phyloP scores from a whole-genome alignment of 2,797 vertebrate genomes.

The Fundulus diaphanus region DNA sequence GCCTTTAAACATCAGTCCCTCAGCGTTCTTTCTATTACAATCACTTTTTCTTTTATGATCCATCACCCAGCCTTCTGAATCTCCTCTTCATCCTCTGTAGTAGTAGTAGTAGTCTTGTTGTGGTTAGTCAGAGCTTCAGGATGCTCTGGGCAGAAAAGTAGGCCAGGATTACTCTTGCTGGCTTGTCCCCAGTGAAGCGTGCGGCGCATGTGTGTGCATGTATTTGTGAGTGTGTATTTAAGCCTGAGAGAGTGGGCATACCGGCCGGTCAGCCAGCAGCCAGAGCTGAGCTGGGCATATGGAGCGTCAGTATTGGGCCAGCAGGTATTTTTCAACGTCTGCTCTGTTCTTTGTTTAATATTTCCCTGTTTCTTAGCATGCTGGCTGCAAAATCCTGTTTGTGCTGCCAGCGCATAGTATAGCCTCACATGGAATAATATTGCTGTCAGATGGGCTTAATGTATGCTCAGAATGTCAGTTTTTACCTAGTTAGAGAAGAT shows the following conservation, averaged over 20 bases:
- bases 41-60: constrained; percentile 39
- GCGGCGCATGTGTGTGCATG: constrained; percentile 63
- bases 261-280: constrained; percentile 74
- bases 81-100: constrained; percentile 42
- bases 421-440: constrained; percentile 50
- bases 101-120: constrained; percentile 27
- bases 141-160: constrained; percentile 79
- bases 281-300: constrained; percentile 78
- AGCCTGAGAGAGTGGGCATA: constrained; percentile 65
- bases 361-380: constrained; percentile 65
- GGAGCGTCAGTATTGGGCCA: constrained; percentile 80
- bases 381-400: constrained; percentile 60
- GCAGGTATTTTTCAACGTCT: constrained; percentile 83
- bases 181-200: constrained; percentile 85
- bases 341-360: constrained; percentile 78
- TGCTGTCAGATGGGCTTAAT: constrained; percentile 51
- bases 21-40: constrained; percentile 22
- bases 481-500: constrained; percentile 9
- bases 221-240: constrained; percentile 44
- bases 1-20: constrained; percentile 4
- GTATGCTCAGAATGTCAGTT: constrained; percentile 26
- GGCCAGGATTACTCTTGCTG: constrained; percentile 85
- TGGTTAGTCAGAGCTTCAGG: constrained; percentile 62
- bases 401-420: constrained; percentile 56
- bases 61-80: constrained; percentile 42